A percentile compares a stretch with the other conserved stretches of the same genome.
These are phyloP conservation scores for Ochropleura leucogaster DNA, from an alignment of 2,888 invertebrate genomes.

Conservation along the genomic window DNA sequence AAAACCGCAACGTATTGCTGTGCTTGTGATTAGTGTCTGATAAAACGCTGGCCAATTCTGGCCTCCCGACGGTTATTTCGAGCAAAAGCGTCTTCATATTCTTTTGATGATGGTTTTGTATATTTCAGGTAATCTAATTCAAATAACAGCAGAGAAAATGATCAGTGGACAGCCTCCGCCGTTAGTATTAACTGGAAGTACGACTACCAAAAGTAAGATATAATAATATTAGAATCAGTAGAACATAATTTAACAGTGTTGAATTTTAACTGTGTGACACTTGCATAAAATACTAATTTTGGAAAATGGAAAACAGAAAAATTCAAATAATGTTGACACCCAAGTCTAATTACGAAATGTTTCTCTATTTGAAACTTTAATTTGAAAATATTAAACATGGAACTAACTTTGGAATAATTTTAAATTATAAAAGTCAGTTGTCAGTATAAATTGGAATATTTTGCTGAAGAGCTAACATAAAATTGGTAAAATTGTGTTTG, in stretches of 20 bases:
- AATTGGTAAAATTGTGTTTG: constrained; percentile 44
- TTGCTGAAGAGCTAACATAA: constrained; percentile 36
- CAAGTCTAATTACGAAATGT: constrained; percentile 67
- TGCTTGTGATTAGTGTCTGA: background rate
- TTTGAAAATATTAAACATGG: constrained; percentile 71
- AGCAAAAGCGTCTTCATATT: background rate
- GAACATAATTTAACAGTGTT: background rate
- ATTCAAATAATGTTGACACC: constrained; percentile 72
- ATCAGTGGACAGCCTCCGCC: constrained; percentile 74
- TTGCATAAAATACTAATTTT: constrained; percentile 60
- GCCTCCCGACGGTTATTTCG: background rate
- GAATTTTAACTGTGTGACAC: constrained; percentile 49
- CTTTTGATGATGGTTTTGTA: background rate
- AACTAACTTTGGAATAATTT: constrained; percentile 72
- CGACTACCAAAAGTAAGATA: constrained; percentile 71
- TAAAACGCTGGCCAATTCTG: background rate
- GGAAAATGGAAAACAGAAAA: constrained; percentile 70
- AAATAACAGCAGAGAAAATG: constrained; percentile 79
- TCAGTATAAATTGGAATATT: constrained; percentile 57
- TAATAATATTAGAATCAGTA: background rate
- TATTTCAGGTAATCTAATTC: constrained; percentile 81
- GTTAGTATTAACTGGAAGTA: constrained; percentile 71
- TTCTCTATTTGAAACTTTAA: constrained; percentile 75
- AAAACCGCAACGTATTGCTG: background rate
- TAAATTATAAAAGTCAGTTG: constrained; percentile 68